Conservation (phyloP, 2,113 vertebrate genomes). For the Turnix velox region DNA sequence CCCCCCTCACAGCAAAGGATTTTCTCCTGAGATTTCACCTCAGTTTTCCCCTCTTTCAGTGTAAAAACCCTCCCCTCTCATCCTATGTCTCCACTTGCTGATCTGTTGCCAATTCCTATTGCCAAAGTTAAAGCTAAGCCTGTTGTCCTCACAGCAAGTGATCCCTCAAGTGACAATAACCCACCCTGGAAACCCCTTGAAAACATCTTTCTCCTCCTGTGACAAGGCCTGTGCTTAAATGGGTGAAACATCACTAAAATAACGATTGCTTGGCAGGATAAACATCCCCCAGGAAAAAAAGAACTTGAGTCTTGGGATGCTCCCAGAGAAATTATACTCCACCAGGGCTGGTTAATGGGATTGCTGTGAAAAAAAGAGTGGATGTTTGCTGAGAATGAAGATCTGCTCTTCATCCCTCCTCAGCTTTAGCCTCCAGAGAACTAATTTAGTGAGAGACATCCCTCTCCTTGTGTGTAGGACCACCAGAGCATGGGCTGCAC, state of each 20-base stretch:
- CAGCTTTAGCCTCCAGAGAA: slow-evolving; percentile 51
- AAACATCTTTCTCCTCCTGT: not conserved
- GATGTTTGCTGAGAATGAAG: slow-evolving; percentile 55
- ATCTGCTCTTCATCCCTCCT: slow-evolving; percentile 27
- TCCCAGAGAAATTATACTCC: slow-evolving; percentile 10
- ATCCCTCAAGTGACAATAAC: not conserved
- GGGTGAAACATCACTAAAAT: slow-evolving; percentile 22
- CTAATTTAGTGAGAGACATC: slow-evolving; percentile 22
- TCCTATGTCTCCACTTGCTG: not conserved
- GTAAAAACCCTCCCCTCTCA: not conserved
- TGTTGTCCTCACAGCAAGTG: rapidly evolving
- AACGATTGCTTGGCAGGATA: not conserved
- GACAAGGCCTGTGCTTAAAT: not conserved
- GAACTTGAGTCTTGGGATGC: not conserved
- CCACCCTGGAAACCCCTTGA: not conserved
- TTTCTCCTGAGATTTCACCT: not conserved
- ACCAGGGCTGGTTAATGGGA: slow-evolving; percentile 27
- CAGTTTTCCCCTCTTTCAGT: not conserved
- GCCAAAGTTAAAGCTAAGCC: not conserved
- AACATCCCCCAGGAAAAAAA: not conserved
- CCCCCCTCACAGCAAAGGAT: not conserved
- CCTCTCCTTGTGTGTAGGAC: not conserved
- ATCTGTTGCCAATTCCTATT: not conserved
- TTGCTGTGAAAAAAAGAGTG: slow-evolving; percentile 5
- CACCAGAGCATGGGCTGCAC: not conserved